A percentile compares a stretch with the other conserved stretches of the same genome.
phyloP scores from a whole-genome alignment of 2,888 invertebrate genomes.

The Dione juno region DNA sequence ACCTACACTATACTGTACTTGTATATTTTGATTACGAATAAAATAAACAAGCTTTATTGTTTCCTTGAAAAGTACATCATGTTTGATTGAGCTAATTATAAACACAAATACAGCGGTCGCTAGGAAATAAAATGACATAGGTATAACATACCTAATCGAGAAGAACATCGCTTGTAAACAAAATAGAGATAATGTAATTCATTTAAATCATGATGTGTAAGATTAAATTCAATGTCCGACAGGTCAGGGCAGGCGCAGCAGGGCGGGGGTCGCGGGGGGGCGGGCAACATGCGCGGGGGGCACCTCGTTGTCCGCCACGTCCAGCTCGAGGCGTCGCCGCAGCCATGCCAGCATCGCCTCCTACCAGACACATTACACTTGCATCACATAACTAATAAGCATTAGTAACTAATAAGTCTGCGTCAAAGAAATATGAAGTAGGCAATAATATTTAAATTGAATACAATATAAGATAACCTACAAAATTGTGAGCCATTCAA shows the following conservation, averaged over 20 bases:
- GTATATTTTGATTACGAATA: background rate
- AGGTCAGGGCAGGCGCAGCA: slow-evolving; percentile 1
- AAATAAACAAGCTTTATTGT: slow-evolving; percentile 4
- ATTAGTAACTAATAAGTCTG: too few relatives aligned
- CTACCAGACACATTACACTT: slow-evolving; percentile 36
- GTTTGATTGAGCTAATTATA: slow-evolving; percentile 11
- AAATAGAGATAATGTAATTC: background rate
- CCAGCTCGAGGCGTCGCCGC: slow-evolving; percentile 70
- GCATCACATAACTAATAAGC: too few relatives aligned
- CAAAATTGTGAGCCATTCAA: too few relatives aligned
- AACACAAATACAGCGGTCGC: background rate
- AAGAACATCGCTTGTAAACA: background rate
- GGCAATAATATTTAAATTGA: too few relatives aligned
- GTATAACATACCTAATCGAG: background rate
- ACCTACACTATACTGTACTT: too few relatives aligned
- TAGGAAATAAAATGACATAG: background rate
- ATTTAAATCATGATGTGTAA: background rate
- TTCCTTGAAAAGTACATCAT: slow-evolving; percentile 6
- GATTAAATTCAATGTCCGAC: background rate
- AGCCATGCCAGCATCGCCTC: slow-evolving; percentile 74
- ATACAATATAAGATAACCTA: too few relatives aligned
- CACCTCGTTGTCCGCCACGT: slow-evolving; percentile 59
- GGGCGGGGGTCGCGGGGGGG: slow-evolving; percentile 1
- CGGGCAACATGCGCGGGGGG: slow-evolving; percentile 34
- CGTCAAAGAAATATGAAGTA: background rate